Evolutionary conservation across 1,140 invertebrate species (phyloP).

Genomic region (Rhyzopertha dominica): DNA sequence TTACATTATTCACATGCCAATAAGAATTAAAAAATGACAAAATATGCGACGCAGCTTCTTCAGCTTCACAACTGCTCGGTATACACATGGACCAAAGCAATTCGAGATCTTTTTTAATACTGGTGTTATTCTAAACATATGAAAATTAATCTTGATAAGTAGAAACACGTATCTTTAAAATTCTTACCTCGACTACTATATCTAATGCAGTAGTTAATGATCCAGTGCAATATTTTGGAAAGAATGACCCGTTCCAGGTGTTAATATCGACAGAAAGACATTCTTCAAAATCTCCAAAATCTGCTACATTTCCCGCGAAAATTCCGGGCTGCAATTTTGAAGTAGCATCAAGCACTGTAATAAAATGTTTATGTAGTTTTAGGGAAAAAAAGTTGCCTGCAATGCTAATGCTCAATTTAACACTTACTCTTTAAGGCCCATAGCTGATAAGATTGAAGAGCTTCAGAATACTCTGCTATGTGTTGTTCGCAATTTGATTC

Average conservation of each 20-base stretch:
- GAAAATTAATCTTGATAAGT: not conserved
- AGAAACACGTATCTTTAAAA: conserved; percentile 1
- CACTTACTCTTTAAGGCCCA: conserved; percentile 28
- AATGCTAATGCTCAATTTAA: not conserved
- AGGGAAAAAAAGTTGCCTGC: conserved; percentile 10
- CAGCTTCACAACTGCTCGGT: conserved; percentile 19
- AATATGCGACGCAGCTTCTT: conserved; percentile 13
- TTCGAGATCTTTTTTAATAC: conserved; percentile 12
- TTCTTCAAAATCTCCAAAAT: conserved; percentile 33
- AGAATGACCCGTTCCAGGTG: conserved; percentile 6
- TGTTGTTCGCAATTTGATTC: conserved; percentile 2
- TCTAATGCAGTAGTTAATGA: conserved; percentile 1
- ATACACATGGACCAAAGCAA: conserved; percentile 22
- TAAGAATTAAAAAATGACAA: not conserved
- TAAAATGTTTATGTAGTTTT: not conserved
- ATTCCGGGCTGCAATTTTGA: conserved; percentile 32
- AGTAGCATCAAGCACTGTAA: conserved; percentile 32
- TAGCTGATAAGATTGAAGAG: conserved; percentile 13
- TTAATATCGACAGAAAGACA: conserved; percentile 22
- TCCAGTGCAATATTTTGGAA: conserved; percentile 29
- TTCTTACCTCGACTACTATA: conserved; percentile 7
- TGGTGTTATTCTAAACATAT: conserved; percentile 6
- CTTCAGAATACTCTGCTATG: conserved; percentile 12
- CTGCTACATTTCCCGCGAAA: conserved; percentile 21
- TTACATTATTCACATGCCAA: not conserved